Evolutionary conservation across 2,113 vertebrate genomes (phyloP), one percentile per base, ranked within the genome.

Genomic region (Bos indicus): DNA sequence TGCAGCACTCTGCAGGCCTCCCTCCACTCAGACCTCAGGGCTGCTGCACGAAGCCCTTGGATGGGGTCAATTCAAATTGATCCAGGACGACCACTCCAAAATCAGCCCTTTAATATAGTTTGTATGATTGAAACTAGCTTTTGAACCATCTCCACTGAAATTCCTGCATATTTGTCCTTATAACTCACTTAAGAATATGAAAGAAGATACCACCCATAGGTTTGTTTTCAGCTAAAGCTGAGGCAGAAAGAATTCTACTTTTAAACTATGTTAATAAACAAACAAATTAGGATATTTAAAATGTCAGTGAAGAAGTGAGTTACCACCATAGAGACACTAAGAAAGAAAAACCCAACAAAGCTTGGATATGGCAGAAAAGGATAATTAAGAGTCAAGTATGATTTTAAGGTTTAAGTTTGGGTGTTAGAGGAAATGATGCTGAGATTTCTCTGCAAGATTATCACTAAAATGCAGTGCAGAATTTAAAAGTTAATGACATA

Each of bases 251-350:
- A 90, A 95, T 83, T 90, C 12, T n/a, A 90, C 54, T 81, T 92
- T 87, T 56, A 90, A 96, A 92, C 26, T 52, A n/a, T 86, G 54
- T 82, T 89, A 93, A 84, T 71, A 89, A 96, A 87, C 30, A 85
- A 85, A 94, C 43, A 81, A 81, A 92, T 67, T 17, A 48, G 40
- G 48, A 77, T 89, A 84, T 84, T 90, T 74, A 23, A 94, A 92
- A 48, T 77, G 11, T 80, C 67, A 89, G 11, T 60, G n/a, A 11
- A 77, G 16, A 95, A 82, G 33, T 30, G 74, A 85, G 17, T 56
- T 91, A 94, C 54, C 46, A 91, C n/a, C 52, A 78, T 54, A 28
- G 40, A 82, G 28, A 64, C 16, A 46, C 5, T 62, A 59, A 33
- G 71, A 57, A 92, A 84, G 17, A 87, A 91, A n/a, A 91, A 93